Percentiles rank a stretch among this genome's conserved stretches.
Conservation (phyloP, 2,797 vertebrate species). For the Prunella strophiata region DNA sequence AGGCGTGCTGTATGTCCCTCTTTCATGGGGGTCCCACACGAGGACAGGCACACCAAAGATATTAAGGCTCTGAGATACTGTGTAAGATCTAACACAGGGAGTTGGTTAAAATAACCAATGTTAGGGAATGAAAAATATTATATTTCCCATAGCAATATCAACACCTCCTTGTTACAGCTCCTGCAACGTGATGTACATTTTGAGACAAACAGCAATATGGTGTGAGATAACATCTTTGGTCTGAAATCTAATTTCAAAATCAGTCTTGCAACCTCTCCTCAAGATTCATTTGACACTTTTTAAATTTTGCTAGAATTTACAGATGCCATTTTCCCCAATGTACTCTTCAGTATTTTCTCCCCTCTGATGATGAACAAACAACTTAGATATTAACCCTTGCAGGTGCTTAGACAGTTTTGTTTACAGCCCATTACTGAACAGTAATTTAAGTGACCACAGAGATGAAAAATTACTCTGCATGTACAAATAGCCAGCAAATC, state of each 20-base stretch:
- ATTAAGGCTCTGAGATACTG: not conserved
- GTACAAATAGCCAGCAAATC: not conserved
- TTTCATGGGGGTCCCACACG: not conserved
- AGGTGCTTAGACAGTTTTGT: not conserved
- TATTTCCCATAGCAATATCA: slow-evolving; percentile 30
- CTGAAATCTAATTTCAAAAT: not conserved
- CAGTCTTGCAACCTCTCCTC: not conserved
- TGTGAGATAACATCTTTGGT: not conserved
- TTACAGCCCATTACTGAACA: not conserved
- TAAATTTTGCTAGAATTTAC: not conserved
- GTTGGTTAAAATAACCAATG: not conserved
- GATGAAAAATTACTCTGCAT: not conserved
- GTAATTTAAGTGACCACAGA: not conserved
- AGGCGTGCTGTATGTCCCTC: not conserved
- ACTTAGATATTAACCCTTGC: not conserved
- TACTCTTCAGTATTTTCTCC: not conserved
- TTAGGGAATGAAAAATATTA: slow-evolving; percentile 5
- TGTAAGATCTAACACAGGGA: not conserved
- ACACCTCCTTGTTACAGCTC: not conserved
- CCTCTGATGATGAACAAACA: not conserved
- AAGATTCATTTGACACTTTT: not conserved
- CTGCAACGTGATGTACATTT: not conserved
- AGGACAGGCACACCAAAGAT: slow-evolving; percentile 2
- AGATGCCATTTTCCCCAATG: not conserved
- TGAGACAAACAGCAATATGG: not conserved